phyloP scores from a whole-genome alignment of 2,888 invertebrate genomes.

The Rhopalosiphum nymphaeae region DNA sequence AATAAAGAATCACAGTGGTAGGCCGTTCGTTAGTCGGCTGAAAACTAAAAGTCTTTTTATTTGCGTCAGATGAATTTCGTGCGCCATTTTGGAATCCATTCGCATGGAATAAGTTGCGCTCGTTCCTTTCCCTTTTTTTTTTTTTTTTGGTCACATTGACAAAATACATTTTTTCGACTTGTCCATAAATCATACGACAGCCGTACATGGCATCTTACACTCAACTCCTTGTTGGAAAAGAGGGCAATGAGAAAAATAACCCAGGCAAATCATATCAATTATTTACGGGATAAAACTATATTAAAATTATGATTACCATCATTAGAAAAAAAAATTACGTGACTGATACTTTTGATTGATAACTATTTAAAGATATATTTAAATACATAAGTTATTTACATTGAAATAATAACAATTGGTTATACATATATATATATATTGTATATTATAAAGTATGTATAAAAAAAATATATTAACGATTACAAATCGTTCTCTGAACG shows the following conservation, averaged over 20 bases:
- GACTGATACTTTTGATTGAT: not conserved
- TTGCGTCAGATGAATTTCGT: not conserved
- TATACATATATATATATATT: not conserved
- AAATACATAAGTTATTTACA: not conserved
- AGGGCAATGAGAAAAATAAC: not conserved
- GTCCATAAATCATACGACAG: conserved; percentile 41
- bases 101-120: conserved; percentile 21
- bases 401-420: not conserved
- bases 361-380: not conserved
- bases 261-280: not conserved
- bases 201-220: conserved; percentile 7
- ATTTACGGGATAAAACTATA: not conserved
- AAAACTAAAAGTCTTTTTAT: conserved; percentile 32
- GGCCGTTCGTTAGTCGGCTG: not conserved
- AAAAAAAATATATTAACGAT: not conserved
- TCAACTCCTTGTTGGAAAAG: not conserved
- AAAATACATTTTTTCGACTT: conserved; percentile 42
- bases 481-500: not conserved
- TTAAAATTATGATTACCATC: not conserved
- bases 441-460: too few species aligned
- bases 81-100: conserved; percentile 51
- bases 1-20: not conserved
- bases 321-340: not conserved
- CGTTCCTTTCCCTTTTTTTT: not conserved
- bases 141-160: conserved; percentile 22